Conservation (phyloP, 2,888 invertebrate genomes). For the Limnephilus lunatus region DNA sequence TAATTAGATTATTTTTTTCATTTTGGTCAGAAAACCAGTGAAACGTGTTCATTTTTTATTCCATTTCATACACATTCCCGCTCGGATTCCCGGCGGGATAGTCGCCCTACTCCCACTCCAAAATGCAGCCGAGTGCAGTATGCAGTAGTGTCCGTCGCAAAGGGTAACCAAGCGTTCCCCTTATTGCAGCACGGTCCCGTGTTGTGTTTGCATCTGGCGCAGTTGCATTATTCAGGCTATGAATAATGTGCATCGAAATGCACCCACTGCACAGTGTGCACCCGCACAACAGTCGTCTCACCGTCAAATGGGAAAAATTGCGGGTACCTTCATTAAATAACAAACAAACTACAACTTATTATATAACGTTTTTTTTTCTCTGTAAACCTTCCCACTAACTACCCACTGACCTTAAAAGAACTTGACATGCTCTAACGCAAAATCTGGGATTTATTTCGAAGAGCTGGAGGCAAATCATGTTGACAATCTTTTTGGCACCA, state of each 20-base stretch:
- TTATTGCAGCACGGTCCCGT: not conserved
- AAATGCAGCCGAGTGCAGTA: not conserved
- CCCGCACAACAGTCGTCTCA: not conserved
- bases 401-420: too few species aligned
- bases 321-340: not conserved
- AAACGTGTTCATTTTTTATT: not conserved
- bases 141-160: conserved; percentile 7
- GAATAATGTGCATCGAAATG: conserved; percentile 31
- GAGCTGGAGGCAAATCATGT: too few species aligned
- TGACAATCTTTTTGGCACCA: too few species aligned
- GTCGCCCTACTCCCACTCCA: not conserved
- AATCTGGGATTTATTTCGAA: too few species aligned
- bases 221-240: conserved; percentile 36
- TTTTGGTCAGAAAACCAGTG: not conserved
- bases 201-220: conserved; percentile 42
- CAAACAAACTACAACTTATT: too few species aligned
- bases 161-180: conserved; percentile 16
- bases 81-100: not conserved
- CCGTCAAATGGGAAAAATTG: not conserved
- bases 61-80: not conserved
- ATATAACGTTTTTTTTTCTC: too few species aligned
- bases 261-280: not conserved
- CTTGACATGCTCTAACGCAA: too few species aligned
- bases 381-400: too few species aligned
- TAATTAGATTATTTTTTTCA: not conserved